Base-by-base conservation (phyloP, 2,113 vertebrate genomes). In the Nerophis lumbriciformis region DNA sequence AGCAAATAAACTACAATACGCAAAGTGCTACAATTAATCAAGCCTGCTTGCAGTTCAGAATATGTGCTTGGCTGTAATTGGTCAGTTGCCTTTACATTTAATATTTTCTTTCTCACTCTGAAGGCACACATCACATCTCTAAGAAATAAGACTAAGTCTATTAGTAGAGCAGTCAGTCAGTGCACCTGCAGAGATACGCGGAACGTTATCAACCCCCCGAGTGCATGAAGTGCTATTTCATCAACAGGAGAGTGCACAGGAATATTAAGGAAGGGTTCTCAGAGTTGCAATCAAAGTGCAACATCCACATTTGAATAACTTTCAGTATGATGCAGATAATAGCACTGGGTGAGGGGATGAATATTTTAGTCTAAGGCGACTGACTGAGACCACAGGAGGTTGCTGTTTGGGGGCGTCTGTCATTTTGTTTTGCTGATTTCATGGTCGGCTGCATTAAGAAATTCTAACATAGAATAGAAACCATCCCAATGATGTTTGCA, bases 11-110 rank as follows among this genome's bases (percentile, higher is more conserved):
- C 71, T 73, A 82, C 73, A 58, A 65, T 64, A 76, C 59, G 73
- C 70, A 83, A 74, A 83, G 75, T 81, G 78, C 66, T 69, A 9
- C 64, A 70, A 80, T 83, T 72, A 81, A 83, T 83, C 73, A 80
- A 16, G 55, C 3, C 50, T 5, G 58, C 73, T 59, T 35, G 57
- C 63, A 59, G 67, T 55, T 77, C 61, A 53, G 61, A 71, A 62
- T 55, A 35, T 72, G 65, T 39, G 57, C 61, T 70, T 16, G 61
- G 45, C 63, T 55, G 57, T 58, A 69, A 75, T 66, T 68, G 78
- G 72, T 81, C 63, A 65, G 76, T 62, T 54, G 66, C 65, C 68
- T 77, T 82, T 67, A 63, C 76, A 63, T 77, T 59, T 71, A 59
- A 42, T 54, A 64, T 80, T 71, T 66, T 63, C 63, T 80, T 78